phyloP scores from a whole-genome alignment of 2,888 invertebrate species.

The Galerucella pusilla region DNA sequence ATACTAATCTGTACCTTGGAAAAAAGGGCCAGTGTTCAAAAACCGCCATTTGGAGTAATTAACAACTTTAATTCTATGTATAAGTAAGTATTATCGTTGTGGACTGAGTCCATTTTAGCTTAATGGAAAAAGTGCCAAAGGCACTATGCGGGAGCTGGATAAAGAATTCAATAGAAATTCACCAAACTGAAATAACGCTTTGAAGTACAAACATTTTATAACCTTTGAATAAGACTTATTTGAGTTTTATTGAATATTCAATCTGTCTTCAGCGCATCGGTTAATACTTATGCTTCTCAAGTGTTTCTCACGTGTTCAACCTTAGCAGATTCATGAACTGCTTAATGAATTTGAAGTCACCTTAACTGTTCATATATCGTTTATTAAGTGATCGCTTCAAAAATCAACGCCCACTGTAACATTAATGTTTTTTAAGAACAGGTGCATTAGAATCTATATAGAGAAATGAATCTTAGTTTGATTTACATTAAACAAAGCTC shows the following conservation, averaged over 20 bases:
- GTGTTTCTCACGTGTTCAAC: constrained; percentile 4
- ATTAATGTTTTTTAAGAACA: neutral
- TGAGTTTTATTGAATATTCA: neutral
- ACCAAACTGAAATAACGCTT: too few species aligned
- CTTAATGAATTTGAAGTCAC: constrained; percentile 10
- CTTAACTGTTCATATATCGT: constrained; percentile 7
- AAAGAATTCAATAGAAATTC: too few species aligned
- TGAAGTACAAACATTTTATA: too few species aligned
- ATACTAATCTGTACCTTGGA: too few species aligned
- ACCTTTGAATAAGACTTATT: neutral
- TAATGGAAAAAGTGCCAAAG: too few species aligned
- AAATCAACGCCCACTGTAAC: constrained; percentile 13
- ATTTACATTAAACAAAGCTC: too few species aligned
- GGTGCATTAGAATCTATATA: neutral
- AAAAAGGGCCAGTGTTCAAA: too few species aligned
- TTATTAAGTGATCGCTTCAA: neutral
- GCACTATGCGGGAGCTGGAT: too few species aligned
- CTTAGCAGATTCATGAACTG: constrained; percentile 16
- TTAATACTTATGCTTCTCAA: constrained; percentile 1
- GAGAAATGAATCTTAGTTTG: neutral
- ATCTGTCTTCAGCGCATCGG: neutral
- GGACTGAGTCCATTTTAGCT: too few species aligned
- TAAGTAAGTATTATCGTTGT: too few species aligned
- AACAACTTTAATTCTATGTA: too few species aligned
- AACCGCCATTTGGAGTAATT: too few species aligned